A percentile compares a stretch with the other conserved stretches of the same genome.
Evolutionary conservation across 2,888 invertebrate genomes (phyloP).

Genomic region (Agrenia bidenticulata): DNA sequence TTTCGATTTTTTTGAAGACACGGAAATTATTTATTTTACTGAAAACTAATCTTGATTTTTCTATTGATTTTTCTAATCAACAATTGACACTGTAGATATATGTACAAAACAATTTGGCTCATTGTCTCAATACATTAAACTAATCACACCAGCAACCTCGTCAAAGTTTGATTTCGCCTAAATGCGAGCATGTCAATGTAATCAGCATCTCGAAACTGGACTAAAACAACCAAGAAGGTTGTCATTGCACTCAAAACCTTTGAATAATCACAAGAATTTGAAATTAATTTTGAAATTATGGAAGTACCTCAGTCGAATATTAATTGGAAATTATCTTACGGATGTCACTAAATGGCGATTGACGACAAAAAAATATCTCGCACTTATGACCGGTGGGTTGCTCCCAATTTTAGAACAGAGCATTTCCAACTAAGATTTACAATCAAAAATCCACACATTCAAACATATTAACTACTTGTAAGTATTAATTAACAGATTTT

Average conservation of each 20-base stretch:
- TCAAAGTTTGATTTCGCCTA: too few relatives aligned
- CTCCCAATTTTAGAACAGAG: slow-evolving; percentile 22
- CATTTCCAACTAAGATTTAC: slow-evolving; percentile 27
- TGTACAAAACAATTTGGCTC: too few relatives aligned
- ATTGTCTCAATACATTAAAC: too few relatives aligned
- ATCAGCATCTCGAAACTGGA: slow-evolving; percentile 38
- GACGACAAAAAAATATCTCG: slow-evolving; percentile 34
- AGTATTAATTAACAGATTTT: too few relatives aligned
- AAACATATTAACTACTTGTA: too few relatives aligned
- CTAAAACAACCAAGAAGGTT: slow-evolving; percentile 39
- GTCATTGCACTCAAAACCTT: slow-evolving; percentile 36
- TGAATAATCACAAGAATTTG: background rate
- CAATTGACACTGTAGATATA: too few relatives aligned
- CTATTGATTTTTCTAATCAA: too few relatives aligned
- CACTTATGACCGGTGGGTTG: slow-evolving; percentile 36
- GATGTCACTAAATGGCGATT: slow-evolving; percentile 41
- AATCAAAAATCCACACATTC: background rate
- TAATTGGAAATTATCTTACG: slow-evolving; percentile 14
- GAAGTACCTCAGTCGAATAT: background rate
- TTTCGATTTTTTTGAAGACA: too few relatives aligned
- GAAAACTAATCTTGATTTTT: too few relatives aligned
- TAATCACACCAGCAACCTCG: too few relatives aligned
- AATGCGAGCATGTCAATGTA: background rate
- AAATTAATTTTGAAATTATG: too few relatives aligned
- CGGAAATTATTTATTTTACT: too few relatives aligned